phyloP scores from a whole-genome alignment of 2,113 vertebrate species.

The Serinus canaria region DNA sequence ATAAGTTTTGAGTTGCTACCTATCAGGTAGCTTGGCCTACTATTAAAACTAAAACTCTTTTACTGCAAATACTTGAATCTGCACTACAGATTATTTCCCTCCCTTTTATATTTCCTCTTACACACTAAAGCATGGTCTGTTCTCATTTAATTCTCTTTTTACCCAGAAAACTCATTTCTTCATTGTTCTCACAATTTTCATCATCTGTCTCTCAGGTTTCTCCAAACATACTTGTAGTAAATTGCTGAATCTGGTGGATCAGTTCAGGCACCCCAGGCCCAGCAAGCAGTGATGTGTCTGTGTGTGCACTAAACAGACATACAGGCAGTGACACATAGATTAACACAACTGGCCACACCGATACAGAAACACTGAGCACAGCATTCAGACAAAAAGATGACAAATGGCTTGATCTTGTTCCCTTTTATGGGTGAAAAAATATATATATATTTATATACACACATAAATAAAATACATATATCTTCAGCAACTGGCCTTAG shows the following conservation, averaged over 20 bases:
- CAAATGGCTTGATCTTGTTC: neutral
- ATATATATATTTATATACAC: neutral
- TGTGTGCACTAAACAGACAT: neutral
- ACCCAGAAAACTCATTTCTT: neutral
- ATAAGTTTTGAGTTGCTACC: neutral
- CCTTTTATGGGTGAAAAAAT: neutral
- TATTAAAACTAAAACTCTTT: neutral
- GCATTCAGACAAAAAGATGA: neutral
- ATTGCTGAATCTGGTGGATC: neutral
- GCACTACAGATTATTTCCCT: neutral
- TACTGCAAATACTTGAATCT: neutral
- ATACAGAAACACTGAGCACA: neutral
- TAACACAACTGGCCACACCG: neutral
- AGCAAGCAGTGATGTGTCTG: fast-evolving
- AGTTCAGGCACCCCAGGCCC: neutral
- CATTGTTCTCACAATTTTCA: neutral
- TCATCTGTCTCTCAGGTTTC: neutral
- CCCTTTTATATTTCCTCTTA: neutral
- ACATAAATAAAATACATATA: neutral
- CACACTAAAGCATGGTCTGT: fast-evolving
- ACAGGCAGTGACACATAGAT: neutral
- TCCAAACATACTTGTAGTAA: neutral
- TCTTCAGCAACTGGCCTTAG: neutral
- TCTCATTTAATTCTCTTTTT: neutral
- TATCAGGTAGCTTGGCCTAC: neutral